These are phyloP conservation scores for Trachelus tabidus DNA, from an alignment of 2,888 invertebrate species.

Conservation along the genomic window DNA sequence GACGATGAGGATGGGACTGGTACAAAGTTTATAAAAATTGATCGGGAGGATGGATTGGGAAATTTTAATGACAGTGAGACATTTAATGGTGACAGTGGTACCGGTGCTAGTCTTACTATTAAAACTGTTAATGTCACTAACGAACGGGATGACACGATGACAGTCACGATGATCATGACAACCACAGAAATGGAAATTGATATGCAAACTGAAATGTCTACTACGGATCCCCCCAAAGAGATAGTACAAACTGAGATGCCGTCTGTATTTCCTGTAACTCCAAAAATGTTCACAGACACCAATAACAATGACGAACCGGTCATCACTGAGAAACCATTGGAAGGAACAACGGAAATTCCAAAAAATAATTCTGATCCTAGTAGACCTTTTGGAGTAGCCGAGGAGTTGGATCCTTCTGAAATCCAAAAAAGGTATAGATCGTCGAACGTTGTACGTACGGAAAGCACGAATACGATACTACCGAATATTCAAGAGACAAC, in stretches of 20 bases:
- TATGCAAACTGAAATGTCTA: neutral
- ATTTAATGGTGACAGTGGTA: neutral
- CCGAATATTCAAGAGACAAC: neutral
- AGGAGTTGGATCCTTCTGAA: conserved; percentile 56
- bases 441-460: conserved; percentile 24
- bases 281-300: conserved; percentile 32
- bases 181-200: conserved; percentile 16
- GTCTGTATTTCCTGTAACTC: conserved; percentile 50
- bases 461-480: conserved; percentile 25
- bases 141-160: neutral
- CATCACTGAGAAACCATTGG: neutral
- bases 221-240: conserved; percentile 14
- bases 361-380: conserved; percentile 8
- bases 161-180: conserved; percentile 5
- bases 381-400: conserved; percentile 38
- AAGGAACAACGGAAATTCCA: neutral
- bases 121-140: neutral
- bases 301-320: neutral
- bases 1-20: neutral
- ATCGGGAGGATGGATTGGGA: neutral
- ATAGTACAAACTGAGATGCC: conserved; percentile 19
- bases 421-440: conserved; percentile 59
- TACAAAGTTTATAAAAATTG: neutral
- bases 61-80: conserved; percentile 1
- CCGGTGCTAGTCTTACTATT: neutral